Conservation (phyloP, 2,888 invertebrate genomes). For the Agrenia bidenticulata region DNA sequence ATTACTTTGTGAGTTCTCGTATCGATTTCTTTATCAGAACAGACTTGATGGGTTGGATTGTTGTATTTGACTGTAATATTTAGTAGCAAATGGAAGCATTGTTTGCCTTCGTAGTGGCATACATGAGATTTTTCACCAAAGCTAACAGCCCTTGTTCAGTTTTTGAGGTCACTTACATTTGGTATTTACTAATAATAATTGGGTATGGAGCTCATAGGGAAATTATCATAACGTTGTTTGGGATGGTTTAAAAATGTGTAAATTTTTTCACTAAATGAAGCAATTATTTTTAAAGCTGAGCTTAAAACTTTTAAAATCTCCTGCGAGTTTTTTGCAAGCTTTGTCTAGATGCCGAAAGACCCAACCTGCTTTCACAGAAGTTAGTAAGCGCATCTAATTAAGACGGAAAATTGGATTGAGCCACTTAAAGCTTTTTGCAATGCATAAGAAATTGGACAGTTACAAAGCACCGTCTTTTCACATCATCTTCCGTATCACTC, state of each 20-base stretch:
- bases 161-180: no score
- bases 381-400: conserved; percentile 12
- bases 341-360: background rate
- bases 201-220: no score
- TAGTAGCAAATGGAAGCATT: no score
- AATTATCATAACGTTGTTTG: no score
- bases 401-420: conserved; percentile 13
- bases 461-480: conserved; percentile 8
- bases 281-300: no score
- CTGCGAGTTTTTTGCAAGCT: background rate
- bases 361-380: background rate
- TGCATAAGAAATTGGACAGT: conserved; percentile 13
- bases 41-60: conserved; percentile 13
- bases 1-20: background rate
- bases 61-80: no score
- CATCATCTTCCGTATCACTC: conserved; percentile 3
- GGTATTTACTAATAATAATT: no score
- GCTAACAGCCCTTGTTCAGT: no score
- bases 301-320: background rate
- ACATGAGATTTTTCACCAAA: no score
- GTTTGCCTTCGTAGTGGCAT: no score
- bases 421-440: conserved; percentile 16
- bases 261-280: no score
- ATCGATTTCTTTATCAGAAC: conserved; percentile 23
- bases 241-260: no score